These are phyloP conservation scores for Aphidoletes aphidimyza DNA, from an alignment of 2,888 invertebrate genomes.

Conservation along the genomic window DNA sequence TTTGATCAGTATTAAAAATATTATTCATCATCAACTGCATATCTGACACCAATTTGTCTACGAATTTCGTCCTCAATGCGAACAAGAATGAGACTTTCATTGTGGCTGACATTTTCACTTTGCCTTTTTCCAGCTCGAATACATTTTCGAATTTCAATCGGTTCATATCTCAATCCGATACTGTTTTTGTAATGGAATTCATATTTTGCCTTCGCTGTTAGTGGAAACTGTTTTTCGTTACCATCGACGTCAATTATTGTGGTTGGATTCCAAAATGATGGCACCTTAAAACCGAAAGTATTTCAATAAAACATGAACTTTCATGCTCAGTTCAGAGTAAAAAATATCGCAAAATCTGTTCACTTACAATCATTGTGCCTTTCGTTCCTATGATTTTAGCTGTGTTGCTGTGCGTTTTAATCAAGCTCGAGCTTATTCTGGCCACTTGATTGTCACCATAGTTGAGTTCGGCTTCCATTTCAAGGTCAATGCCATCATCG, in stretches of 20 bases:
- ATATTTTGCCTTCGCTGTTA: slow-evolving; percentile 71
- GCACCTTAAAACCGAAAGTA: not conserved
- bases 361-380: too few species aligned
- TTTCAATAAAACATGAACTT: too few species aligned
- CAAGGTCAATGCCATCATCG: slow-evolving; percentile 76
- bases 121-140: slow-evolving; percentile 75
- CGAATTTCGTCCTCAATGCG: slow-evolving; percentile 72
- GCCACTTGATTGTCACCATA: slow-evolving; percentile 60
- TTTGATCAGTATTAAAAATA: too few species aligned
- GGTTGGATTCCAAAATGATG: slow-evolving; percentile 85
- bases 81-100: slow-evolving; percentile 76
- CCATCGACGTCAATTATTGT: slow-evolving; percentile 74
- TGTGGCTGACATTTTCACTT: slow-evolving; percentile 75
- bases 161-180: slow-evolving; percentile 80
- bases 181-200: slow-evolving; percentile 77
- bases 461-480: slow-evolving; percentile 62
- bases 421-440: slow-evolving; percentile 62
- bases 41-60: too few species aligned
- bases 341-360: too few species aligned
- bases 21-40: too few species aligned
- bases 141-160: slow-evolving; percentile 79
- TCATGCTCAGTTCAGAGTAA: too few species aligned
- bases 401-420: slow-evolving; percentile 60
- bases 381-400: slow-evolving; percentile 65
- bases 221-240: slow-evolving; percentile 72